Conservation (phyloP, 2,797 vertebrate genomes). For the Clarias platycephalus region DNA sequence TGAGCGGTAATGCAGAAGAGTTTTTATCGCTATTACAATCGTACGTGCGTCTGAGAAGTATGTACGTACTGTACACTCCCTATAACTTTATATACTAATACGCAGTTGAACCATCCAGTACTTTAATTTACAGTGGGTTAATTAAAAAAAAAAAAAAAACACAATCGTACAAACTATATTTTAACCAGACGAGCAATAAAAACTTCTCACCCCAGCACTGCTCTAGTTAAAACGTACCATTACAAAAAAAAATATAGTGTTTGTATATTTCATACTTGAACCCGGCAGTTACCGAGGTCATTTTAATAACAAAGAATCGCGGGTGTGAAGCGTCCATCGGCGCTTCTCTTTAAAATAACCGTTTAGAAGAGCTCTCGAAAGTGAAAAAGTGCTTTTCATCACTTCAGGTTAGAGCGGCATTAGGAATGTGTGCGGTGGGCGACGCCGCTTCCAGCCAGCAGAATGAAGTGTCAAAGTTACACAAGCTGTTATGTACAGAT, state of each 20-base stretch:
- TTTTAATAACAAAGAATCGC: slow-evolving; percentile 6
- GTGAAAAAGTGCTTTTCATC: neutral
- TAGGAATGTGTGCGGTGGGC: neutral
- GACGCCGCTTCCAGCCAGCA: neutral
- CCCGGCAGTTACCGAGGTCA: neutral
- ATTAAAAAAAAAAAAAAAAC: neutral
- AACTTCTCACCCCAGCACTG: neutral
- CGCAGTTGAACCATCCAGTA: neutral
- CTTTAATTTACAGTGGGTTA: neutral
- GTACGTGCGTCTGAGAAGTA: neutral
- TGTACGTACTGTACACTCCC: neutral
- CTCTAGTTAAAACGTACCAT: neutral
- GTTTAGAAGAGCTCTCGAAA: neutral
- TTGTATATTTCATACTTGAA: neutral
- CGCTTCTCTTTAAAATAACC: neutral
- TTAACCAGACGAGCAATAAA: neutral
- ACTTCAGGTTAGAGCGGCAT: neutral
- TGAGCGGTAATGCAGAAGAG: neutral
- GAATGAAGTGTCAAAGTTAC: neutral
- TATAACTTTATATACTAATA: too few relatives aligned
- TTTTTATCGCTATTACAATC: neutral
- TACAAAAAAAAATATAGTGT: neutral
- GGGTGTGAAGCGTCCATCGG: neutral
- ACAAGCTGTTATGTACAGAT: neutral
- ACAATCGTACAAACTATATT: neutral